These are phyloP conservation scores for Fregata magnificens DNA, from an alignment of 2,113 vertebrate species.

Conservation along the genomic window DNA sequence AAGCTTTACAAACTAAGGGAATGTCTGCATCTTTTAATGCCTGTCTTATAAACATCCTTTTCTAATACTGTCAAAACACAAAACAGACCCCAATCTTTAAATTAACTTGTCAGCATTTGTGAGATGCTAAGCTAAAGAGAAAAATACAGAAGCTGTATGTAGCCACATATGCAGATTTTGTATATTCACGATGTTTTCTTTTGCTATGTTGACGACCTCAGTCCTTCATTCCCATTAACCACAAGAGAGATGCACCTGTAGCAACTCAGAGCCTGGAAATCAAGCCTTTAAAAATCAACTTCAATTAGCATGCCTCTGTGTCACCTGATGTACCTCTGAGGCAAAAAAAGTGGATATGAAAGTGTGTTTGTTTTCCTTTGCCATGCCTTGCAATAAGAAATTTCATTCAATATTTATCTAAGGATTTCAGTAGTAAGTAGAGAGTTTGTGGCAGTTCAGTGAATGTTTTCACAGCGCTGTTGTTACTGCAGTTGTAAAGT, in stretches of 20 bases:
- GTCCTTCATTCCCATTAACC: neutral
- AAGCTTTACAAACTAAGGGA: neutral
- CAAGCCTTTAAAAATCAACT: slow-evolving; percentile 47
- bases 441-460: slow-evolving; percentile 64
- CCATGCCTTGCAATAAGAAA: slow-evolving; percentile 66
- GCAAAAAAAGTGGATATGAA: slow-evolving; percentile 49
- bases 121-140: neutral
- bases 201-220: neutral
- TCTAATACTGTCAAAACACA: slow-evolving; percentile 10
- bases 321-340: slow-evolving; percentile 48
- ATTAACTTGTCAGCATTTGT: neutral
- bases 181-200: slow-evolving; percentile 24
- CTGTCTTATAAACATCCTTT: neutral
- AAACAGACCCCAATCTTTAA: neutral
- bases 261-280: slow-evolving; percentile 51
- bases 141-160: slow-evolving; percentile 17
- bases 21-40: neutral
- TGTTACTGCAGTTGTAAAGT: slow-evolving; percentile 66
- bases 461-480: slow-evolving; percentile 63
- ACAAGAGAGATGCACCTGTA: slow-evolving; percentile 60
- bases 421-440: slow-evolving; percentile 66
- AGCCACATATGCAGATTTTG: neutral
- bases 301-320: slow-evolving; percentile 1
- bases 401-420: slow-evolving; percentile 70
- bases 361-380: slow-evolving; percentile 67